Evolutionary conservation across 2,888 invertebrate species (phyloP).

Genomic region (Phytoseiulus persimilis): DNA sequence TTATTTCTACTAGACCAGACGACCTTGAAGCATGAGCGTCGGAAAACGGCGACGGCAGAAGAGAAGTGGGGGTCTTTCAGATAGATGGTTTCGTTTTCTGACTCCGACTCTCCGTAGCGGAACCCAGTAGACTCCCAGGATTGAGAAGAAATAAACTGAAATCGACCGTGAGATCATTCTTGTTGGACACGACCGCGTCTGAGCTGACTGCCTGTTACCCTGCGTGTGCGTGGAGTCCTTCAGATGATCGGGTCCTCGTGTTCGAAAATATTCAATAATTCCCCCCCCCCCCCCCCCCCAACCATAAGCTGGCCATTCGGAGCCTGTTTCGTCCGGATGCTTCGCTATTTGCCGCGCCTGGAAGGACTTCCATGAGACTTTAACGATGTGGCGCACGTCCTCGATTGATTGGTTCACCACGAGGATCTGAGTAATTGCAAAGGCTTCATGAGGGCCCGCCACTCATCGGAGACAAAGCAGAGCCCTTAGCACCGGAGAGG

Average conservation of each 20-base stretch:
- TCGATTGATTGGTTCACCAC: not conserved
- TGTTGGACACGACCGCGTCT: not conserved
- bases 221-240: not conserved
- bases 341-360: not conserved
- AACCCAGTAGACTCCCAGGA: not conserved
- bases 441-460: not conserved
- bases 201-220: not conserved
- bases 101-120: not conserved
- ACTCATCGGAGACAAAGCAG: too few relatives aligned
- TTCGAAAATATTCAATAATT: too few relatives aligned
- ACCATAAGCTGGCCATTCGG: not conserved
- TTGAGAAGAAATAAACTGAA: not conserved
- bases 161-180: not conserved
- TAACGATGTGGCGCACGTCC: not conserved
- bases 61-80: not conserved
- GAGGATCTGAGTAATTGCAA: not conserved
- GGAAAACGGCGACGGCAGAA: not conserved
- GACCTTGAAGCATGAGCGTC: not conserved
- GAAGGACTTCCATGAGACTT: not conserved
- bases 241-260: too few relatives aligned
- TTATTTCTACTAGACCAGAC: not conserved
- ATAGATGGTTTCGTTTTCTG: not conserved
- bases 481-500: too few relatives aligned
- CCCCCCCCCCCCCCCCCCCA: too few relatives aligned
- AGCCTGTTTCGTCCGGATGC: not conserved